A percentile compares a stretch with the other conserved stretches of the same genome.
These are phyloP conservation scores for Eumeta japonica DNA, from an alignment of 1,140 invertebrate species.

Conservation along the genomic window DNA sequence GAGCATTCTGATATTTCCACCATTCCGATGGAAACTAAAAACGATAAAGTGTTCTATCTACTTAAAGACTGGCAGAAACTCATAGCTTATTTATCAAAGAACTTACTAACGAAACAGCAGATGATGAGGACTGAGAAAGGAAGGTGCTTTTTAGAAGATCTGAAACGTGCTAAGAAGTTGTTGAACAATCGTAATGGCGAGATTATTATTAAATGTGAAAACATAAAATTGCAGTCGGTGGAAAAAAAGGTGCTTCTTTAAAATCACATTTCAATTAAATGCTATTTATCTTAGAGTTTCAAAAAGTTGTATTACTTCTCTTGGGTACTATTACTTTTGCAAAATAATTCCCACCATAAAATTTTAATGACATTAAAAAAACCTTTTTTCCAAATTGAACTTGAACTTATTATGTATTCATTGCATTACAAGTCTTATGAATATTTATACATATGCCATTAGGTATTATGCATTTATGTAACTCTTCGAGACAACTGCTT, in stretches of 20 bases:
- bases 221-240: not conserved
- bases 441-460: no score
- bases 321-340: no score
- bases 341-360: no score
- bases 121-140: slow-evolving; percentile 38
- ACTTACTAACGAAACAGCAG: slow-evolving; percentile 37
- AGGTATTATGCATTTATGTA: no score
- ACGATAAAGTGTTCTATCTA: slow-evolving; percentile 30
- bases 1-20: slow-evolving; percentile 36
- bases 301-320: no score
- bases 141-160: slow-evolving; percentile 34
- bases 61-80: slow-evolving; percentile 44
- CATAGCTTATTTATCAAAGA: slow-evolving; percentile 36
- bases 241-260: slow-evolving; percentile 2
- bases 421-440: no score
- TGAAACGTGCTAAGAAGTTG: slow-evolving; percentile 37
- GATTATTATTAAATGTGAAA: not conserved
- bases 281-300: no score
- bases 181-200: slow-evolving; percentile 18
- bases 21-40: slow-evolving; percentile 30
- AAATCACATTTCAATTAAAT: no score
- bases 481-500: no score
- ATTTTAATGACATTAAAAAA: no score
- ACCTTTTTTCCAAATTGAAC: not conserved
- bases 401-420: no score